Evolutionary conservation across 2,797 vertebrate species (phyloP), one percentile per base, ranked within the genome.

Genomic region (Pteronotus mesoamericanus): DNA sequence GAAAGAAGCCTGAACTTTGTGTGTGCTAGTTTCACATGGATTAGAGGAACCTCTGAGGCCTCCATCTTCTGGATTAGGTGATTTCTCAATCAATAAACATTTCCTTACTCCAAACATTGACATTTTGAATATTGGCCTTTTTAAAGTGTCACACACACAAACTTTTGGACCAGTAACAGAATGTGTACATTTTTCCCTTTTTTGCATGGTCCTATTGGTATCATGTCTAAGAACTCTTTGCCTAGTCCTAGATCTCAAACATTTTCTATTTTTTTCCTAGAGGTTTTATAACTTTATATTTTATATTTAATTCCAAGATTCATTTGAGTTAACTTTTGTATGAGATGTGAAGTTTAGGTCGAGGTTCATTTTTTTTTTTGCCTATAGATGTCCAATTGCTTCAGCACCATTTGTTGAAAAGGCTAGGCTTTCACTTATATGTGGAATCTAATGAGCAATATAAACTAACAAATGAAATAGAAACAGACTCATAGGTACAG

Each of bases 241-340:
- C 51, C 61, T 86, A 48, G 69, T 39, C 71, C 42, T 82, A 80
- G 44, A 79, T 42, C 22, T 21, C 53, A 64, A 69, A 22, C 26
- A 51, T 39, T 68, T 71, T 69, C 19, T 66, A 26, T 34, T 85
- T 90, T 86, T 46, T 51, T 71, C 26, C 44, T 84, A 44, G 78
- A 95, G 55, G 22, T 66, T 92, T 94, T 84, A 72, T 44, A 90
- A 72, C 89, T 68, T 96, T 64, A 66, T 46, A 87, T 84, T 86
- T 96, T 78, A 78, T 9, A 24, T 72, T 80, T 88, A 90, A 92
- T 61, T 66, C 29, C 42, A 79, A 91, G 39, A 94, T 68, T 68
- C 55, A 64, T 86, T 89, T 87, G 22, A 77, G 9, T 88, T 86
- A 26, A 79, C 44, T 95, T 61, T 88, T 93, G 37, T 39, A 77